A percentile compares a stretch with the other conserved stretches of the same genome.
These are phyloP conservation scores for Caenorhabditis sp. DNA, from an alignment of 2,888 invertebrate species.

Conservation along the genomic window DNA sequence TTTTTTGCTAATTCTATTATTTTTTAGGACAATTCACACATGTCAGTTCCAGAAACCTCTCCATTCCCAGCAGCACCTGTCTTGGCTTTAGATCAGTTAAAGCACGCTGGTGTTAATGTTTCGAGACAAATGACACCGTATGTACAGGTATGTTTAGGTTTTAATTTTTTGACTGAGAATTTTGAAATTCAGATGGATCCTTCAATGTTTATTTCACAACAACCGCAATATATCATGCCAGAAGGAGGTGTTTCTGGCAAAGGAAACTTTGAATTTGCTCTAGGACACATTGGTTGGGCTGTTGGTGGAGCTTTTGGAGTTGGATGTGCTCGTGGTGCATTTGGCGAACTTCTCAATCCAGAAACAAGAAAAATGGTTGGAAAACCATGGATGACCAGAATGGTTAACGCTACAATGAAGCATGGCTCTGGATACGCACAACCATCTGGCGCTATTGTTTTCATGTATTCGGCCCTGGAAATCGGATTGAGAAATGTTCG, in stretches of 20 bases:
- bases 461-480: constrained; percentile 66
- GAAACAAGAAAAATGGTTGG: constrained; percentile 64
- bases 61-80: constrained; percentile 53
- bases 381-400: constrained; percentile 67
- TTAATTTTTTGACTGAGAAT: constrained; percentile 5
- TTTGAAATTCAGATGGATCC: constrained; percentile 62
- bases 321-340: constrained; percentile 62
- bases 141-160: constrained; percentile 50
- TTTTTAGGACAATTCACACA: not conserved
- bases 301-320: constrained; percentile 64
- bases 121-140: constrained; percentile 67
- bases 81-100: constrained; percentile 64
- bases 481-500: constrained; percentile 59
- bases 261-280: constrained; percentile 68
- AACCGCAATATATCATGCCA: constrained; percentile 68
- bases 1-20: not conserved
- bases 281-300: constrained; percentile 69
- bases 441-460: constrained; percentile 63
- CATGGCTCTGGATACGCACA: constrained; percentile 69
- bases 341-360: constrained; percentile 64
- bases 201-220: constrained; percentile 61
- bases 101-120: constrained; percentile 65
- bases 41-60: constrained; percentile 29
- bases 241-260: constrained; percentile 65
- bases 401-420: constrained; percentile 68